Conservation (phyloP, 2,888 invertebrate species). For the Zygaena filipendulae region DNA sequence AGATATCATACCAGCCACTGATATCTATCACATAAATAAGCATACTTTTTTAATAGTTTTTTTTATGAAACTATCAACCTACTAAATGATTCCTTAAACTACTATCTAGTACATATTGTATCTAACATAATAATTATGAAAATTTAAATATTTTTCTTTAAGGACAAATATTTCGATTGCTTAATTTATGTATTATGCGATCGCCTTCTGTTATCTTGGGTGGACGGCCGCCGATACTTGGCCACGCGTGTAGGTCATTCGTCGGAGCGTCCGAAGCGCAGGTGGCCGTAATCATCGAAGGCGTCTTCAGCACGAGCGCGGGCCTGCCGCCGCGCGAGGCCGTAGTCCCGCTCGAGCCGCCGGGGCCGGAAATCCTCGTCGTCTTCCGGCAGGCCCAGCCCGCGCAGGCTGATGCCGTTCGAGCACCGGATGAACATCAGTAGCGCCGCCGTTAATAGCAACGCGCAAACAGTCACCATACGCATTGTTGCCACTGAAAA, state of each 20-base stretch:
- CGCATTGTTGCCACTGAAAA: constrained; percentile 47
- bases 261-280: constrained; percentile 75
- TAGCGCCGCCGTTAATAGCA: constrained; percentile 30
- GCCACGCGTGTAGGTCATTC: constrained; percentile 34
- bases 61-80: no score
- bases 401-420: constrained; percentile 32
- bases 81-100: no score
- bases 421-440: constrained; percentile 30
- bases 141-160: no score
- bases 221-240: constrained; percentile 5
- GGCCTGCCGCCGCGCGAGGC: constrained; percentile 49
- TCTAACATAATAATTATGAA: no score
- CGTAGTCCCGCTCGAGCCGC: constrained; percentile 67
- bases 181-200: no score
- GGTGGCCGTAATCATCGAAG: constrained; percentile 81
- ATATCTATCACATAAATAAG: constrained; percentile 36
- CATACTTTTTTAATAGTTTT: constrained; percentile 6
- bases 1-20: constrained; percentile 45
- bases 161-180: no score
- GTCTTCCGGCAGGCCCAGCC: constrained; percentile 33
- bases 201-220: neutral
- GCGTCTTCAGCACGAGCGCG: constrained; percentile 69
- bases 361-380: constrained; percentile 41
- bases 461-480: constrained; percentile 27
- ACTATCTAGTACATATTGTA: no score